phyloP scores from a whole-genome alignment of 2,888 invertebrate species.

The Falcaria lacertinaria region DNA sequence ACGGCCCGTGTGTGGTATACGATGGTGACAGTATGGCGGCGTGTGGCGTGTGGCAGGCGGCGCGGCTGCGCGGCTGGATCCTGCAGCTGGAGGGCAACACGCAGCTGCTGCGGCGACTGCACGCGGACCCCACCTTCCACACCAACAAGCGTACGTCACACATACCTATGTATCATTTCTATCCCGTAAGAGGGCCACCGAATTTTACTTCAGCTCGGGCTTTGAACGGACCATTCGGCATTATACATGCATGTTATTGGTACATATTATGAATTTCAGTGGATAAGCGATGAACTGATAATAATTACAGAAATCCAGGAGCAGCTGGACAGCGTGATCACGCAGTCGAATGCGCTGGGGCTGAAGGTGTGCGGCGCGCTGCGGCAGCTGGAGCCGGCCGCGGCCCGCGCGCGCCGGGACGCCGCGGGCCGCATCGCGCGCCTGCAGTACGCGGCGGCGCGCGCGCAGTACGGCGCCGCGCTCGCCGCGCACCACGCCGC shows the following conservation, averaged over 20 bases:
- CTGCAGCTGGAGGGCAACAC: conserved; percentile 70
- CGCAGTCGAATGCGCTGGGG: conserved; percentile 72
- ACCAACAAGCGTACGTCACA: conserved; percentile 51
- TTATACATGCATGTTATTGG: too few species aligned
- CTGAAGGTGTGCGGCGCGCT: conserved; percentile 76
- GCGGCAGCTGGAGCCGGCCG: conserved; percentile 59
- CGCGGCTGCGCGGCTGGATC: conserved; percentile 72
- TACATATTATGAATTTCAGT: too few species aligned
- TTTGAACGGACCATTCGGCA: too few species aligned
- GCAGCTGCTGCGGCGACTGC: conserved; percentile 67
- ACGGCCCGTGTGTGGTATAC: too few species aligned
- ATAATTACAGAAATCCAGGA: conserved; percentile 75
- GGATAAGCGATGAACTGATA: not conserved
- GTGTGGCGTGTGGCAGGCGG: conserved; percentile 53
- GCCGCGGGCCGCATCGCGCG: conserved; percentile 69
- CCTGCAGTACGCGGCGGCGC: conserved; percentile 68
- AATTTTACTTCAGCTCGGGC: too few species aligned
- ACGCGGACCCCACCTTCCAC: conserved; percentile 79
- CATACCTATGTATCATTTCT: not conserved
- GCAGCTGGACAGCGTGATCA: conserved; percentile 79
- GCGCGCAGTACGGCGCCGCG: conserved; percentile 66
- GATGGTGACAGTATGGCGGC: too few species aligned
- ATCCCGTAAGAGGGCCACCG: too few species aligned
- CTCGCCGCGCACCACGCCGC: conserved; percentile 74
- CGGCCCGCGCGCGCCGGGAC: conserved; percentile 58